Evolutionary conservation across 1,140 invertebrate species (phyloP), one percentile per base, ranked within the genome.

Genomic region (Oncopeltus fasciatus): DNA sequence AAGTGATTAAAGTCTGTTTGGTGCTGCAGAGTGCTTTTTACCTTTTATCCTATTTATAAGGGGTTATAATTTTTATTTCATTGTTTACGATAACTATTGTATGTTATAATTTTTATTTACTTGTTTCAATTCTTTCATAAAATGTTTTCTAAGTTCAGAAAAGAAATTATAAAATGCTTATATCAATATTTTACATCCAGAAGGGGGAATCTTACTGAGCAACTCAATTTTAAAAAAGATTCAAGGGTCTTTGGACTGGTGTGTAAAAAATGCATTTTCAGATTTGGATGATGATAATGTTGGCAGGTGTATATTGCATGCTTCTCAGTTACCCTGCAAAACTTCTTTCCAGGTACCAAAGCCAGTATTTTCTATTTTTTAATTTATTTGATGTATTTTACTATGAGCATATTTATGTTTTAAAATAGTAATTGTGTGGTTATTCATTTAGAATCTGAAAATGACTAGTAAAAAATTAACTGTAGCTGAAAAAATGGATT

Each of bases 221-320:
- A 87, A 88, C 73, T 86, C 83, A 14, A 77, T 92, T 5, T 72
- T 92, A 64, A 78, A 78, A 49, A 82, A 83, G 69, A 78, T 92
- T 61, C 81, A 84, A 66, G 74, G 74, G 28, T 81, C 86, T 71
- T 73, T 92, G 61, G 87, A 92, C 68, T 91, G 88, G 83, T 94
- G 91, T 75, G 84, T 89, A 0, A 83, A 83, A 57, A 91, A 90
- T 72, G 83, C 85, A 1, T 85, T 84, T 68, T 87, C 86, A 2
- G 80, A 83, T 57, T 82, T 81, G 63, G 83, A 88, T 69, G 85
- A 85, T 70, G 80, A 89, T 68, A 92, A 91, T 75, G 77, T 94
- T 66, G 90, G 89, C 18, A 76, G 84, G 65, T 94, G 90, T 72
- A 80, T 92, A 29, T 72, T 84, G 20, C 83, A 89, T 72, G 81